phyloP scores from a whole-genome alignment of 1,140 invertebrate genomes.

The Zaprionus camerounensis region DNA sequence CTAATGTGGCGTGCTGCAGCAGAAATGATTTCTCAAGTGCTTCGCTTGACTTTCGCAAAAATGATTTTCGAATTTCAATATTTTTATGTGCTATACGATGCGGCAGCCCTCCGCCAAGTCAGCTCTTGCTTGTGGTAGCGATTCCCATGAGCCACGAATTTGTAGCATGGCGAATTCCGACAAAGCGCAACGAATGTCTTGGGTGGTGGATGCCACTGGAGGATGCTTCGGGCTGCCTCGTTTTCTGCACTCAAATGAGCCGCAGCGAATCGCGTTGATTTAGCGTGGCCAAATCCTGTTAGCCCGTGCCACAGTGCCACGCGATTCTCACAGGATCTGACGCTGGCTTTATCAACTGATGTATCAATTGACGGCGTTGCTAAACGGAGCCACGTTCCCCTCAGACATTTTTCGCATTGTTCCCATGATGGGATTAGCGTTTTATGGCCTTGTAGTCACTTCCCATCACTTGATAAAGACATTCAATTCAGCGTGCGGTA shows the following conservation, averaged over 20 bases:
- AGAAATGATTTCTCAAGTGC: slow-evolving; percentile 54
- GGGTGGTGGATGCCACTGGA: slow-evolving; percentile 51
- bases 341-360: slow-evolving; percentile 62
- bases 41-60: slow-evolving; percentile 50
- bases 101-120: slow-evolving; percentile 33
- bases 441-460: slow-evolving; percentile 76
- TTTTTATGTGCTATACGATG: slow-evolving; percentile 37
- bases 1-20: slow-evolving; percentile 47
- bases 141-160: slow-evolving; percentile 76
- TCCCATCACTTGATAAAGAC: slow-evolving; percentile 75
- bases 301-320: slow-evolving; percentile 66
- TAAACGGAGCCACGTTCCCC: slow-evolving; percentile 48
- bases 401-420: slow-evolving; percentile 59
- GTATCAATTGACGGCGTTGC: slow-evolving; percentile 74
- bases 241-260: slow-evolving; percentile 76
- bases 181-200: slow-evolving; percentile 76
- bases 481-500: slow-evolving; percentile 25
- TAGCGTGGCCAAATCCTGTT: slow-evolving; percentile 81
- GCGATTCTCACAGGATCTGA: slow-evolving; percentile 72
- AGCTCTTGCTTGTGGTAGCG: slow-evolving; percentile 17
- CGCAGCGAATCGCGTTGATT: slow-evolving; percentile 77
- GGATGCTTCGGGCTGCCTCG: slow-evolving; percentile 13
- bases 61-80: slow-evolving; percentile 83
- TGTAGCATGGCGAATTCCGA: slow-evolving; percentile 74
- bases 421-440: slow-evolving; percentile 82